These are phyloP conservation scores for Eciton burchellii DNA, from an alignment of 1,140 invertebrate species.

Conservation along the genomic window DNA sequence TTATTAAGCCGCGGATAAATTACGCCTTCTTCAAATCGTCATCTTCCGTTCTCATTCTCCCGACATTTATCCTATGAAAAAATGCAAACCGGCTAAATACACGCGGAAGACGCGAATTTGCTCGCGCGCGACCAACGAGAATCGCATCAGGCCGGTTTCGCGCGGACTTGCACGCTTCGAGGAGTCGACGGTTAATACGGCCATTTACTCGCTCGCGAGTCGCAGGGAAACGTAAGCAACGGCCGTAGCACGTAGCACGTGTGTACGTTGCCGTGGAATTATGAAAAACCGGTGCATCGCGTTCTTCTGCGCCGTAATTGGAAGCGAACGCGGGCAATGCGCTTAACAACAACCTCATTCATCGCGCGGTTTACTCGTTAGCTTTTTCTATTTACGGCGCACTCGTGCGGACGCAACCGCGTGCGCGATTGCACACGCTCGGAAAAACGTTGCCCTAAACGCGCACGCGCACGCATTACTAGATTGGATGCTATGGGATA, in stretches of 20 bases:
- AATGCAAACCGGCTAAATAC: neutral
- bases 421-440: neutral
- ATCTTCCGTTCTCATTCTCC: neutral
- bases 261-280: constrained; percentile 5
- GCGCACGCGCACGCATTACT: neutral
- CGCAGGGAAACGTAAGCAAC: neutral
- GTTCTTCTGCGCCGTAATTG: constrained; percentile 57
- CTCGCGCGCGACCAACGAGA: neutral
- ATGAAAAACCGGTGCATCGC: constrained; percentile 42
- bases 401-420: neutral
- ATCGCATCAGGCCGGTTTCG: neutral
- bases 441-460: neutral
- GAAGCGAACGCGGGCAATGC: constrained; percentile 27
- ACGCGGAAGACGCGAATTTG: constrained; percentile 4
- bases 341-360: constrained; percentile 63
- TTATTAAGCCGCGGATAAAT: neutral
- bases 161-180: neutral
- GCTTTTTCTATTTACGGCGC: constrained; percentile 39
- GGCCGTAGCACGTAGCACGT: neutral
- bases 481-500: neutral
- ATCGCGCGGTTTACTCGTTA: constrained; percentile 58
- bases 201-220: neutral
- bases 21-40: neutral
- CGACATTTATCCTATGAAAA: neutral
- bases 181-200: neutral